Conservation (phyloP, 2,888 invertebrate genomes). For the Carpatolechia fugitivella region DNA sequence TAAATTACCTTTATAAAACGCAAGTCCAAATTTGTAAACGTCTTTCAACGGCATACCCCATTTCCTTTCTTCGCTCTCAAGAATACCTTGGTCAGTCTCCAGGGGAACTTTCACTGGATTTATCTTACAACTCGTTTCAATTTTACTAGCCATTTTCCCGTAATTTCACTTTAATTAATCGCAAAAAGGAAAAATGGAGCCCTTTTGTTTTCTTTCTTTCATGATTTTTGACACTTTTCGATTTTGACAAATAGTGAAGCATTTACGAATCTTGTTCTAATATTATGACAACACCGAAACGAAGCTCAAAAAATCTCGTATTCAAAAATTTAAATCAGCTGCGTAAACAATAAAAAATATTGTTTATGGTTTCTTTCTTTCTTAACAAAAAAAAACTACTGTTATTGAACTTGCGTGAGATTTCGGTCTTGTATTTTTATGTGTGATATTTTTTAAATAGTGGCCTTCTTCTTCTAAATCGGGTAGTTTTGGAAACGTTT, state of each 20-base stretch:
- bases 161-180: not conserved
- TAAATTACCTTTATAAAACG: slow-evolving; percentile 93
- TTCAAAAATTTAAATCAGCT: not conserved
- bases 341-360: not conserved
- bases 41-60: slow-evolving; percentile 87
- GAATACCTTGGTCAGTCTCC: slow-evolving; percentile 72
- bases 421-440: no score
- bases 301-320: not conserved
- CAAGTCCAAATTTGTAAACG: slow-evolving; percentile 92
- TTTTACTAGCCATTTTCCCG: slow-evolving; percentile 49
- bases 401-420: not conserved
- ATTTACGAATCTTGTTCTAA: not conserved
- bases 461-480: no score
- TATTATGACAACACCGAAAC: not conserved
- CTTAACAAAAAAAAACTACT: not conserved
- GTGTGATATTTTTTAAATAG: no score
- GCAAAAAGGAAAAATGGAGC: slow-evolving; percentile 5
- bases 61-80: slow-evolving; percentile 75
- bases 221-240: slow-evolving; percentile 3
- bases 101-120: slow-evolving; percentile 63
- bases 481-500: no score
- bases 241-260: not conserved
- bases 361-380: not conserved
- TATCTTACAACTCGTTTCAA: slow-evolving; percentile 51
- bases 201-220: not conserved